Base-by-base conservation (phyloP, 2,888 invertebrate genomes). In the Mythimna pallens region DNA sequence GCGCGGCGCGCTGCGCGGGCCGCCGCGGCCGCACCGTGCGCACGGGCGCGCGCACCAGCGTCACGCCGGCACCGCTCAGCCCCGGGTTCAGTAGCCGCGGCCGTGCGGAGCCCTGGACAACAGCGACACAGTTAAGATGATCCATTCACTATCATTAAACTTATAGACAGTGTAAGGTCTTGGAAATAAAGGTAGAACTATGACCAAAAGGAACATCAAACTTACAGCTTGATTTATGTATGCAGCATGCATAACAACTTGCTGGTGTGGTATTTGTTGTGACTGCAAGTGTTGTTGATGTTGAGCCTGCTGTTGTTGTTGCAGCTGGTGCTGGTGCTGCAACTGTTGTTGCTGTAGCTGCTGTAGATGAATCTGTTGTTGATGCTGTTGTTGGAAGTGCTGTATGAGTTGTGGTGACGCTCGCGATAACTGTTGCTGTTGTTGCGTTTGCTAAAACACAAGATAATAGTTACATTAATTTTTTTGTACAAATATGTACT, bases 211-310 rank as follows among this genome's bases (percentile, higher is more conserved):
- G 30, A 64, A 74, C 30, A 63, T 65, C 14, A 73, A 74, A 72
- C 93, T 93, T 78, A 95, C 95, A 80, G 92, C 86, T 88, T 95
- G 95, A 87, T 96, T 95, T 55, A 96, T 94, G 75, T 96, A 96
- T 12, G 95, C 93, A 17, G 95, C 93, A 80, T 96, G 95, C 95
- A 96, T 96, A 54, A 95, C 95, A 82, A 95, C 95, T 90, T 94
- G 94, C 73, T 89, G 89, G 47, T 91, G 92, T 67, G 90, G 90
- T 63, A 86, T 77, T 57, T 89, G 87, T 65, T 91, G 92, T 55
- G 91, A 89, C 75, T 89, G 91, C 69, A 86, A 70, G 50, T 90
- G 92, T 70, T 91, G 87, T 79, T 89, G 87, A 70, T 91, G 91
- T 73, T 91, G 92, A 40, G 89, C 90, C 57, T 90, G 91, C 65